phyloP scores from a whole-genome alignment of 2,113 vertebrate genomes.

The Candoia aspera region DNA sequence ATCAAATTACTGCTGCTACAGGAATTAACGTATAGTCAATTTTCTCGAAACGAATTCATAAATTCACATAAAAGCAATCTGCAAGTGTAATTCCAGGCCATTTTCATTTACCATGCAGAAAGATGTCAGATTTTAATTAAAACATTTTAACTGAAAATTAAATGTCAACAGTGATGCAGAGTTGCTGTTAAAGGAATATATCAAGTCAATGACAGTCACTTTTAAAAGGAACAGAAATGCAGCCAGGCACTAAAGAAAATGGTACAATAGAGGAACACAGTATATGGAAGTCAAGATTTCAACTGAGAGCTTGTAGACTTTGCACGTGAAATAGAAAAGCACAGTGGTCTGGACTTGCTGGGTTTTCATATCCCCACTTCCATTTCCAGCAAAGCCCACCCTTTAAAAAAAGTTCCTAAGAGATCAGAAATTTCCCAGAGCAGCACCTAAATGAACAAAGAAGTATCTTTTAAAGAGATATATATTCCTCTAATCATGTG shows the following conservation, averaged over 20 bases:
- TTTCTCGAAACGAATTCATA: slow-evolving; percentile 39
- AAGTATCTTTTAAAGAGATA: background rate
- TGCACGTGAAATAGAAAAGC: background rate
- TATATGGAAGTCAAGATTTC: background rate
- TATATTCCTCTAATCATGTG: background rate
- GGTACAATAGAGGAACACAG: background rate
- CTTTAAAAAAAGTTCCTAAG: background rate
- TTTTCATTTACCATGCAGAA: slow-evolving; percentile 57
- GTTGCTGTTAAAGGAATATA: slow-evolving; percentile 44
- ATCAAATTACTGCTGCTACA: slow-evolving; percentile 1
- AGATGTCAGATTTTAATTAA: slow-evolving; percentile 63
- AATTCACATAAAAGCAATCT: slow-evolving; percentile 30
- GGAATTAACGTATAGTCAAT: slow-evolving; percentile 41
- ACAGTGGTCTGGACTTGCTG: background rate
- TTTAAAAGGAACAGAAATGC: background rate
- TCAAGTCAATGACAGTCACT: background rate
- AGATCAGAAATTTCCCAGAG: background rate
- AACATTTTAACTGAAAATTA: slow-evolving; percentile 64
- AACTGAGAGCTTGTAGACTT: background rate
- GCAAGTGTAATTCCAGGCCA: slow-evolving; percentile 32
- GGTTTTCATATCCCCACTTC: background rate
- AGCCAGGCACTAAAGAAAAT: background rate
- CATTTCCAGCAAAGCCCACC: background rate
- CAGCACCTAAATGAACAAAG: background rate
- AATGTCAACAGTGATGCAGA: slow-evolving; percentile 53